A percentile compares a stretch with the other conserved stretches of the same genome.
These are phyloP conservation scores for Eupithecia pulchellata DNA, from an alignment of 2,888 invertebrate genomes.

Conservation along the genomic window DNA sequence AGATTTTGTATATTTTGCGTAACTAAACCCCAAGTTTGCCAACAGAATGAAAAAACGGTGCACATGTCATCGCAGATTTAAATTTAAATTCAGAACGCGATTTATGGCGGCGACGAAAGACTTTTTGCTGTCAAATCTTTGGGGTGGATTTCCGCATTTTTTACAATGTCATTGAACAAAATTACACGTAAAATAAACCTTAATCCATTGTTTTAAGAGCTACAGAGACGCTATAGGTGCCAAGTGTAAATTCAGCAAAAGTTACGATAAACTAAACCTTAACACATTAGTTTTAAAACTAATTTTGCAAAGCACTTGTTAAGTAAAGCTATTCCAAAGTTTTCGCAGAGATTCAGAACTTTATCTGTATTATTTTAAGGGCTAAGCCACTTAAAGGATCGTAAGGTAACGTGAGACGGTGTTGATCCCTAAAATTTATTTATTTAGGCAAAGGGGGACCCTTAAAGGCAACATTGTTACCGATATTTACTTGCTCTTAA, in stretches of 20 bases:
- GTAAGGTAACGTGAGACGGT: conserved; percentile 48
- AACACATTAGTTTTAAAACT: conserved; percentile 15
- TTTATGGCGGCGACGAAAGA: conserved; percentile 52
- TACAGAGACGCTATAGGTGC: not conserved
- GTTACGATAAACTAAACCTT: conserved; percentile 19
- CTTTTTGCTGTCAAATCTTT: conserved; percentile 50
- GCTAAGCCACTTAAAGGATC: conserved; percentile 35
- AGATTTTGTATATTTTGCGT: conserved; percentile 22
- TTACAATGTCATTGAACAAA: conserved; percentile 17
- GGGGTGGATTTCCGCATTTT: conserved; percentile 51
- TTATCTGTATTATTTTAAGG: conserved; percentile 27
- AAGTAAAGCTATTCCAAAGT: conserved; percentile 6
- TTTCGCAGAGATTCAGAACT: conserved; percentile 22
- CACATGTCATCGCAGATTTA: conserved; percentile 42
- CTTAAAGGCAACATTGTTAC: conserved; percentile 40
- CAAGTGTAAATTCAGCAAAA: not conserved
- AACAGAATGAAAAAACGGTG: conserved; percentile 38
- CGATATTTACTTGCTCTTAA: conserved; percentile 45
- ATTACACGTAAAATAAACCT: conserved; percentile 5
- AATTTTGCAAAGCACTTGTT: conserved; percentile 8
- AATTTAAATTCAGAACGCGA: conserved; percentile 48
- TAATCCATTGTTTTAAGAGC: conserved; percentile 1
- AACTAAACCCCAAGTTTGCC: conserved; percentile 21
- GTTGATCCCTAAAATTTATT: conserved; percentile 50
- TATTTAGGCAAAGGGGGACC: conserved; percentile 46